Evolutionary conservation across 2,113 vertebrate species (phyloP).

Genomic region (Dolichotis patagonum): DNA sequence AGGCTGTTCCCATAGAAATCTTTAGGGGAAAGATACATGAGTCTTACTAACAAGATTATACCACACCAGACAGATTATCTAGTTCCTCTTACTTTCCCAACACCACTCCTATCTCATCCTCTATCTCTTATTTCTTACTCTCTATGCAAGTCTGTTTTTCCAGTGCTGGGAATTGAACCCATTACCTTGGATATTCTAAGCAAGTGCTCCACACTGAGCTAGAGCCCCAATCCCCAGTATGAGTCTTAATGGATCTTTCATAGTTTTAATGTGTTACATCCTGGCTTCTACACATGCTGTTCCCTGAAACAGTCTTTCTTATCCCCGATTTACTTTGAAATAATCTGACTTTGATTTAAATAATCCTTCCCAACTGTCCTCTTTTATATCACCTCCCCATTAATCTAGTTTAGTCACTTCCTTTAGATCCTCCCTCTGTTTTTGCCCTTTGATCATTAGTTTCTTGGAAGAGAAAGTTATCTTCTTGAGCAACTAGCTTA

Average conservation of each 20-base stretch:
- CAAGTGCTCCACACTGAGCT: neutral
- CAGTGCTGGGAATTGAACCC: neutral
- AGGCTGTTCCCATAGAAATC: neutral
- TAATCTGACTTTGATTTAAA: neutral
- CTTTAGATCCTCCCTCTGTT: neutral
- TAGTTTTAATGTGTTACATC: neutral
- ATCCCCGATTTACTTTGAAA: neutral
- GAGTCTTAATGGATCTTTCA: neutral
- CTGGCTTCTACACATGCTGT: neutral
- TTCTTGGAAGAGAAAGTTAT: neutral
- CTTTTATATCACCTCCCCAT: no score
- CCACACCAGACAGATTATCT: neutral
- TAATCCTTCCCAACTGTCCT: neutral
- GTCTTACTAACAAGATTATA: neutral
- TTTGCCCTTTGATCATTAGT: neutral
- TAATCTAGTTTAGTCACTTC: neutral
- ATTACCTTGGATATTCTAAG: neutral
- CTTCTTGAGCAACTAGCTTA: neutral
- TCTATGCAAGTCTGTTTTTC: neutral
- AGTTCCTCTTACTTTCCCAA: neutral
- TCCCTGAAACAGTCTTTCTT: neutral
- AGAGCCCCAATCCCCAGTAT: neutral
- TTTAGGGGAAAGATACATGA: neutral
- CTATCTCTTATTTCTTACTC: neutral
- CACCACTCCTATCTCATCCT: neutral